phyloP scores from a whole-genome alignment of 2,797 vertebrate species.

The Ambastaia sidthimunki region DNA sequence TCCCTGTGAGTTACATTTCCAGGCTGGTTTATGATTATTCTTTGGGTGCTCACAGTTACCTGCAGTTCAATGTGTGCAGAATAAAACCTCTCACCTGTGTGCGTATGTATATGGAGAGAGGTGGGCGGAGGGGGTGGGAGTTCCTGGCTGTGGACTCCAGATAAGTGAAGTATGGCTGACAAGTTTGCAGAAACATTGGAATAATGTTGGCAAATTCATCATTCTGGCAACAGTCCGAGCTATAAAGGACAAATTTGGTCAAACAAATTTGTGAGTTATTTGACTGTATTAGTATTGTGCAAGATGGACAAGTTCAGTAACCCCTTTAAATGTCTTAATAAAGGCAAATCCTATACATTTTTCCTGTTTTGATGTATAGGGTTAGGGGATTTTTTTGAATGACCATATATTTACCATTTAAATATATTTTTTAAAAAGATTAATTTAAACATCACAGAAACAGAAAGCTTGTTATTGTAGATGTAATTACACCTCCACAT shows the following conservation, averaged over 20 bases:
- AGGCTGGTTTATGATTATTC: no score
- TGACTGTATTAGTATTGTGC: background rate
- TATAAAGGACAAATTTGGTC: slow-evolving; percentile 56
- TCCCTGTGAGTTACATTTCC: no score
- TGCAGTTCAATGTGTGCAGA: background rate
- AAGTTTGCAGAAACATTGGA: slow-evolving; percentile 75
- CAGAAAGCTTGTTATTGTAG: no score
- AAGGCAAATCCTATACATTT: no score
- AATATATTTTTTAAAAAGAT: no score
- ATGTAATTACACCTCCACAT: no score
- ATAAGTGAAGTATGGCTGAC: slow-evolving; percentile 81
- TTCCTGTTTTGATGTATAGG: no score
- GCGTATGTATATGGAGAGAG: background rate
- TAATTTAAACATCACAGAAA: no score
- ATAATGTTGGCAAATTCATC: slow-evolving; percentile 69
- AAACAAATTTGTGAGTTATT: background rate
- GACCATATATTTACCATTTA: no score
- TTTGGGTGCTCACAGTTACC: background rate
- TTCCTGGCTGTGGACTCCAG: background rate
- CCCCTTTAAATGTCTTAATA: no score
- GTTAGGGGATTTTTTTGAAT: no score
- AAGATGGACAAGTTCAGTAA: no score
- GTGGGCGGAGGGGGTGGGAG: background rate
- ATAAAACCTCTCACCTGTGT: background rate
- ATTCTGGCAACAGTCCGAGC: slow-evolving; percentile 66